Percentiles rank a stretch among this genome's conserved stretches.
Evolutionary conservation across 1,140 invertebrate genomes (phyloP).

Genomic region (Bombus waltoni): DNA sequence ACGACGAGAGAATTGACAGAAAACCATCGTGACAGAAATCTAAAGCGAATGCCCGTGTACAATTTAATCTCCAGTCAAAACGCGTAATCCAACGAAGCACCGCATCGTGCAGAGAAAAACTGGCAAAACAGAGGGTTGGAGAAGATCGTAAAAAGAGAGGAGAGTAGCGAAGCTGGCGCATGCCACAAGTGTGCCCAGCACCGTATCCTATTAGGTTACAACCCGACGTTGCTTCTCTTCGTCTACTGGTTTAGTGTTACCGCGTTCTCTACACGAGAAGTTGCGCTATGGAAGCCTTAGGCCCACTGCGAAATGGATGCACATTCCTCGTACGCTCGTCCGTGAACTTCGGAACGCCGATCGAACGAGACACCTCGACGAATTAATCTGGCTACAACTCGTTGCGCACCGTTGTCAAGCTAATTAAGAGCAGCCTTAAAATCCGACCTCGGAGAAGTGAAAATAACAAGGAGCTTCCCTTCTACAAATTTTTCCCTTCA

Average conservation of each 20-base stretch:
- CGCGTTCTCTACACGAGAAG: slow-evolving; percentile 54
- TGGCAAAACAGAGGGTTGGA: slow-evolving; percentile 10
- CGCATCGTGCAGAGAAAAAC: neutral
- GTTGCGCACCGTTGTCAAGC: slow-evolving; percentile 57
- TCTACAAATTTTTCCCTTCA: too few species aligned
- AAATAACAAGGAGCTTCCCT: neutral
- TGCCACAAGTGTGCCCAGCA: slow-evolving; percentile 79
- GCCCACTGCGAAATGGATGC: slow-evolving; percentile 64
- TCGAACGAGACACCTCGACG: slow-evolving; percentile 37
- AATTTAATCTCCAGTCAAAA: too few species aligned
- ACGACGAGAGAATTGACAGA: too few species aligned
- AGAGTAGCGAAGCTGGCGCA: slow-evolving; percentile 69
- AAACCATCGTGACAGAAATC: too few species aligned
- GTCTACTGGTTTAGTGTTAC: slow-evolving; percentile 71
- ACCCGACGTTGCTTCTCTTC: slow-evolving; percentile 62
- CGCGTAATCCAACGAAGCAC: too few species aligned
- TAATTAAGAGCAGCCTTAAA: slow-evolving; percentile 63
- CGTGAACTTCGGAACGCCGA: slow-evolving; percentile 66
- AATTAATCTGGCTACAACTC: slow-evolving; percentile 64
- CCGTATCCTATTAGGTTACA: slow-evolving; percentile 76
- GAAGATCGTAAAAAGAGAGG: slow-evolving; percentile 9
- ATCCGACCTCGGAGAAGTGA: slow-evolving; percentile 44
- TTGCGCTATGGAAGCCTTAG: slow-evolving; percentile 65
- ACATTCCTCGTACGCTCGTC: slow-evolving; percentile 69
- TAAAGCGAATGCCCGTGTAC: too few species aligned